Evolutionary conservation across 2,797 vertebrate genomes (phyloP).

Genomic region (Paratrypauchen microcephalus): DNA sequence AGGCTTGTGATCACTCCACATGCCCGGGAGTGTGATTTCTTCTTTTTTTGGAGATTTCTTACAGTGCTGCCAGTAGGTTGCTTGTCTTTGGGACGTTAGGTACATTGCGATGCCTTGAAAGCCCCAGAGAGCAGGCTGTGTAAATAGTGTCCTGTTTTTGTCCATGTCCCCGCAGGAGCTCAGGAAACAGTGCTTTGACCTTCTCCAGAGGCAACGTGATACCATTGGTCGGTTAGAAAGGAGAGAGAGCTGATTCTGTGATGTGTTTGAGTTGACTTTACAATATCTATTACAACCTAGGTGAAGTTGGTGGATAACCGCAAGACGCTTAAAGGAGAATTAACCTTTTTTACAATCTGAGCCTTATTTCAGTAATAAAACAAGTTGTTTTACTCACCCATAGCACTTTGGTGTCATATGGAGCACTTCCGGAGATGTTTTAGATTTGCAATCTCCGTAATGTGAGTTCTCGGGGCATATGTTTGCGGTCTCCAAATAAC

Average conservation of each 20-base stretch:
- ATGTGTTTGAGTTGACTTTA: conserved; percentile 49
- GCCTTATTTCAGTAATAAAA: too few relatives aligned
- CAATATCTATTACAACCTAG: conserved; percentile 37
- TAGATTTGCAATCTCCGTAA: too few relatives aligned
- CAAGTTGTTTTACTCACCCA: too few relatives aligned
- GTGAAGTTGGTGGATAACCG: conserved; percentile 28
- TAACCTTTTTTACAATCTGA: too few relatives aligned
- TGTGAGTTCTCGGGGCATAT: too few relatives aligned
- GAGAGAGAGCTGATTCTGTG: conserved; percentile 57
- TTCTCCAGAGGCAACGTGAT: conserved; percentile 50
- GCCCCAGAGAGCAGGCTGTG: conserved; percentile 39
- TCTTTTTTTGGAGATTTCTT: conserved; percentile 16
- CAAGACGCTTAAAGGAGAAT: conserved; percentile 26
- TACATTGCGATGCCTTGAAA: conserved; percentile 48
- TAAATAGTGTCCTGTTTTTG: conserved; percentile 47
- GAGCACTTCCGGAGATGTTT: too few relatives aligned
- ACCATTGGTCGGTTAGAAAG: conserved; percentile 48
- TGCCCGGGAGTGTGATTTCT: conserved; percentile 6
- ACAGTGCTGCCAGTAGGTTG: conserved; percentile 10
- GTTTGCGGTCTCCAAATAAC: too few relatives aligned
- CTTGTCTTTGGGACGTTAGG: conserved; percentile 40
- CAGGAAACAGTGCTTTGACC: conserved; percentile 28
- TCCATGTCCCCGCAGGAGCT: conserved; percentile 27
- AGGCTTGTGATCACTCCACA: conserved; percentile 8
- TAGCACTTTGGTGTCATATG: too few relatives aligned